Evolutionary conservation across 2,797 vertebrate species (phyloP).

Genomic region (Nothura maculosa): DNA sequence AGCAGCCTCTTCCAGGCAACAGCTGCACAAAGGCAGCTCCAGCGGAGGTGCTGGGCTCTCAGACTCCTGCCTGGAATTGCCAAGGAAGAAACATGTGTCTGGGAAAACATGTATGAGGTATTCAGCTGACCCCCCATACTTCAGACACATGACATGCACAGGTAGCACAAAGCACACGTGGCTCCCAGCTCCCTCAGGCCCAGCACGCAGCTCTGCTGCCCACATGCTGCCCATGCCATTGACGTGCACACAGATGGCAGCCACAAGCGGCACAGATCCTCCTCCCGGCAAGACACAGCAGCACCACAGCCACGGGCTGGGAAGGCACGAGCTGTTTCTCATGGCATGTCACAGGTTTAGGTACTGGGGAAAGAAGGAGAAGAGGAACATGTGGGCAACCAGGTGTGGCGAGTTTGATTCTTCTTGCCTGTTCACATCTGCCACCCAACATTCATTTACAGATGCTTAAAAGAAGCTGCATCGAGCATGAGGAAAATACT

Average conservation of each 20-base stretch:
- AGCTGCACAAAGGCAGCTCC: neutral
- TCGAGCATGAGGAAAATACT: neutral
- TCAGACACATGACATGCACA: neutral
- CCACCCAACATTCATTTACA: neutral
- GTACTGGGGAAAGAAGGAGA: neutral
- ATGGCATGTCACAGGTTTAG: neutral
- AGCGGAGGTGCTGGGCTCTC: neutral
- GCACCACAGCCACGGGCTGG: too few species aligned
- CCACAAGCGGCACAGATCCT: neutral
- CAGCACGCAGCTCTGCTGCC: neutral
- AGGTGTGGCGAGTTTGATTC: neutral
- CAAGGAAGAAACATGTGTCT: neutral
- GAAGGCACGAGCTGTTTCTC: neutral
- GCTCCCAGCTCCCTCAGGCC: neutral
- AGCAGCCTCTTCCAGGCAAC: neutral
- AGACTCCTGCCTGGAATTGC: neutral
- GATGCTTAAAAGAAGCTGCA: neutral
- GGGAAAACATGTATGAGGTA: neutral
- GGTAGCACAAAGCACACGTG: neutral
- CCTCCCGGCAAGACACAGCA: neutral
- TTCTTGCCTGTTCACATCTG: neutral
- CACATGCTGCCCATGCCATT: fast-evolving
- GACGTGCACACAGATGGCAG: neutral
- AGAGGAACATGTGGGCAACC: neutral
- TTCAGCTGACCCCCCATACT: fast-evolving